A percentile compares a stretch with the other conserved stretches of the same genome.
These are phyloP conservation scores for Atta texana DNA, from an alignment of 1,140 invertebrate species.

Conservation along the genomic window DNA sequence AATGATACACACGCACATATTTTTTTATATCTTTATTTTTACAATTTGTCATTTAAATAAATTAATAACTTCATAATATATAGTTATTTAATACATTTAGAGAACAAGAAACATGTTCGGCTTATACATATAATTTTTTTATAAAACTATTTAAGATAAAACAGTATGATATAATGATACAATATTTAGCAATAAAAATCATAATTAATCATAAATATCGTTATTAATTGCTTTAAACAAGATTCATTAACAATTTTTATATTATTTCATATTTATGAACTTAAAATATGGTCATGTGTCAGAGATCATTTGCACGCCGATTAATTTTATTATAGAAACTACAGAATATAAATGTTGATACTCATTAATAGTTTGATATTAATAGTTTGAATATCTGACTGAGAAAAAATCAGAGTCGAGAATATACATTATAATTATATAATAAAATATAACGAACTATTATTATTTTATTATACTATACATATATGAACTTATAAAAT, in stretches of 20 bases:
- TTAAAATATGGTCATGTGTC: conserved; percentile 7
- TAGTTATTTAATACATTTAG: not conserved
- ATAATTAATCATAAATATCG: conserved; percentile 1
- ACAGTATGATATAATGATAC: not conserved
- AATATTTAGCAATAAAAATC: conserved; percentile 25
- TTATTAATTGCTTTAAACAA: not conserved
- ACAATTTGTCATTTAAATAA: conserved; percentile 12
- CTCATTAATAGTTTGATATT: not conserved
- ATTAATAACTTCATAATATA: conserved; percentile 15
- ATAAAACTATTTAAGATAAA: conserved; percentile 16
- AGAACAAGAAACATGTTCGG: conserved; percentile 52
- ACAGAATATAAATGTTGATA: not conserved
- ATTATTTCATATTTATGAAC: not conserved
- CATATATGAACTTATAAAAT: conserved; percentile 6
- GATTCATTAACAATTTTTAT: not conserved
- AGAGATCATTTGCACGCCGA: conserved; percentile 16
- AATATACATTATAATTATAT: conserved; percentile 11
- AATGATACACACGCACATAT: not conserved
- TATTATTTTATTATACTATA: conserved; percentile 21
- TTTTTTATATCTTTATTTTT: conserved; percentile 15
- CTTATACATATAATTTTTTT: conserved; percentile 37
- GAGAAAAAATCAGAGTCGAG: not conserved
- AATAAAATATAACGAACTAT: conserved; percentile 22
- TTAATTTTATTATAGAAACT: conserved; percentile 19
- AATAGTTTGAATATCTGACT: not conserved